These are phyloP conservation scores for Myotis brandtii DNA, from an alignment of 2,113 vertebrate species.

Conservation along the genomic window DNA sequence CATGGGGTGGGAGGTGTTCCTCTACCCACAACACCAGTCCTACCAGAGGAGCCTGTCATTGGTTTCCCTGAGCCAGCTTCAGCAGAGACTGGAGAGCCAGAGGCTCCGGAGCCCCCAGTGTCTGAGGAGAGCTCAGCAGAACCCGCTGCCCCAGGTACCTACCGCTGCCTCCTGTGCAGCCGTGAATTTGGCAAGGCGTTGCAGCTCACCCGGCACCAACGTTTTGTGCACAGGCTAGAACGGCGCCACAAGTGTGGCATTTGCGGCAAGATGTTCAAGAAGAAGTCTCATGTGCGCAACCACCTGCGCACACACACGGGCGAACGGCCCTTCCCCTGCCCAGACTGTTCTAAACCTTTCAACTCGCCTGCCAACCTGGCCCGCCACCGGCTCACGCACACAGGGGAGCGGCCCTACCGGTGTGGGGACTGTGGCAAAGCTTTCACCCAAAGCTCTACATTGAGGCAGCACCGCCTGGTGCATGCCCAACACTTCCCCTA, in stretches of 20 bases:
- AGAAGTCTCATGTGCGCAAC: conserved; percentile 93
- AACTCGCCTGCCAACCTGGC: conserved; percentile 93
- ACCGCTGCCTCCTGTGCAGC: conserved; percentile 83
- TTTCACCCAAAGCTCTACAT: conserved; percentile 89
- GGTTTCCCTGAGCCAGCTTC: conserved; percentile 66
- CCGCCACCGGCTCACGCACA: conserved; percentile 93
- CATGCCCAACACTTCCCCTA: conserved; percentile 90
- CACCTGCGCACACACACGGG: conserved; percentile 94
- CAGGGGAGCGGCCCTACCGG: conserved; percentile 88
- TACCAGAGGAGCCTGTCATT: conserved; percentile 63
- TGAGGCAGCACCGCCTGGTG: conserved; percentile 92
- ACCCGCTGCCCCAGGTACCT: conserved; percentile 19
- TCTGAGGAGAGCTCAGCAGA: conserved; percentile 50
- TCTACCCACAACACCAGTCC: conserved; percentile 55
- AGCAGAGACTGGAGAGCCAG: conserved; percentile 59
- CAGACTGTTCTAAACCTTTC: conserved; percentile 93
- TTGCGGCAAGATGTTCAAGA: conserved; percentile 93
- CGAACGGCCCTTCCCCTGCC: conserved; percentile 93
- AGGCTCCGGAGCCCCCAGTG: conserved; percentile 36
- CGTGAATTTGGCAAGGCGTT: conserved; percentile 85
- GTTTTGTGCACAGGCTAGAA: conserved; percentile 83
- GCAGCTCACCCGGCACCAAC: conserved; percentile 87
- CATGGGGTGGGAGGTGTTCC: conserved; percentile 84
- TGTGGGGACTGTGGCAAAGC: conserved; percentile 89
- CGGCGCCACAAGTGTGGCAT: conserved; percentile 84